phyloP scores from a whole-genome alignment of 2,113 vertebrate genomes.

The Galemys pyrenaicus region DNA sequence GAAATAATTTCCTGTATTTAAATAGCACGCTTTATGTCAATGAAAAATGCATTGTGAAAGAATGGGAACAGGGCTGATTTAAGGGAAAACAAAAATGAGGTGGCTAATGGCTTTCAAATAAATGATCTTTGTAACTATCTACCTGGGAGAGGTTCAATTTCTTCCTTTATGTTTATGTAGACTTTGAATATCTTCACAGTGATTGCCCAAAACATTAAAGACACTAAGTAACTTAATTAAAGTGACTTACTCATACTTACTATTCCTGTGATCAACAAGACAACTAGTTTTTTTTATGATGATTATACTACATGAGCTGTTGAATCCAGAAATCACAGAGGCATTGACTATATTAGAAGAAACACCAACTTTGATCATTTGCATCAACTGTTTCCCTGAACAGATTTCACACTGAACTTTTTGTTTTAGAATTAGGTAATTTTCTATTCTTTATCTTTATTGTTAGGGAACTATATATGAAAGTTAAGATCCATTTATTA shows the following conservation, averaged over 20 bases:
- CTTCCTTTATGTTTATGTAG: neutral
- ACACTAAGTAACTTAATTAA: neutral
- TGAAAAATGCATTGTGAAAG: slow-evolving; percentile 36
- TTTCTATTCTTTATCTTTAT: neutral
- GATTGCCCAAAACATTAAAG: neutral
- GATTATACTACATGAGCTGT: neutral
- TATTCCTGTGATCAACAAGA: neutral
- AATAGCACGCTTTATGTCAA: slow-evolving; percentile 56
- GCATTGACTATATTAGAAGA: neutral
- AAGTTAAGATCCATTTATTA: neutral
- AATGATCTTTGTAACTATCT: slow-evolving; percentile 3
- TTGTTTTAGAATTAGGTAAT: neutral
- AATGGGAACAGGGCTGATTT: neutral
- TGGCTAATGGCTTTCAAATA: slow-evolving; percentile 43
- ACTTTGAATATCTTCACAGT: slow-evolving; percentile 19
- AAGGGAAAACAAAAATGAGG: slow-evolving; percentile 33
- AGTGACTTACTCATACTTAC: neutral
- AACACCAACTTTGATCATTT: neutral
- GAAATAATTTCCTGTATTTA: slow-evolving; percentile 77
- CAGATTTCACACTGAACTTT: neutral
- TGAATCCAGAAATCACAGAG: neutral
- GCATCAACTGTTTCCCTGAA: neutral
- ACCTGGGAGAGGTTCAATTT: neutral
- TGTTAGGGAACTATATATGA: neutral
- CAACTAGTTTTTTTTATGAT: neutral